Evolutionary conservation across 2,797 vertebrate species (phyloP), one percentile per base, ranked within the genome.

Genomic region (Oceanodroma leucorhoa): DNA sequence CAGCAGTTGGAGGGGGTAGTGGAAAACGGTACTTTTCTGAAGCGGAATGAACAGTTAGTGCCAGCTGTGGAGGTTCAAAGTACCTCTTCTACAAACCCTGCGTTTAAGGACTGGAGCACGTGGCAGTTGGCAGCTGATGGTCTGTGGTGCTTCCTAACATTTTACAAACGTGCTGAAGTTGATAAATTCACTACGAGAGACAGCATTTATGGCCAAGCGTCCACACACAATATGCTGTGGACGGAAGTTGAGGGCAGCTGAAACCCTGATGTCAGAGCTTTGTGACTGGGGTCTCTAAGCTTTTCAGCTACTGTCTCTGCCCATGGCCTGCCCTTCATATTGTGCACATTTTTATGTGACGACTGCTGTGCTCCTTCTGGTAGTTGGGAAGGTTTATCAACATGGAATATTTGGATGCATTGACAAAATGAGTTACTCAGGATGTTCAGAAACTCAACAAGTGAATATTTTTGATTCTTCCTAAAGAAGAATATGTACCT

Each of bases 181-280:
- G 62, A 1, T 60, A 32, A 5, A 6, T 14, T 69, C 30, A 7
- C 10, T 60, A 2, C 14, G 60, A 62, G 51, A 83, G 46, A 24
- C 46, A 15, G 29, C 14, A 3, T 61, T 87, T 61, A 27, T 60
- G 48, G 60, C 43, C 26, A 45, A 11, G 27, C 2, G 3, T 53
- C 55, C 23, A 6, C 26, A 23, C 5, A 2, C 18, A 9, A 1
- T 11, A 0, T 27, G 27, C 43, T 27, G 2, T 19, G 60, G n/a
- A 23, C 12, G 1, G 3, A 55, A 55, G 30, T 2, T 65, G 43
- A 70, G 73, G 32, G 62, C n/a, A 58, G 50, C 83, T 76, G 58
- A 46, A 70, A 27, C 24, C 11, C 41, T 41, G 22, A 13, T 12
- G 0, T 34, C 29, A 71, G 32, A 72, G 30, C 65, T 2, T 5